Evolutionary conservation across 2,888 invertebrate genomes (phyloP), one percentile per base, ranked within the genome.

Genomic region (Melanostoma mellinum): DNA sequence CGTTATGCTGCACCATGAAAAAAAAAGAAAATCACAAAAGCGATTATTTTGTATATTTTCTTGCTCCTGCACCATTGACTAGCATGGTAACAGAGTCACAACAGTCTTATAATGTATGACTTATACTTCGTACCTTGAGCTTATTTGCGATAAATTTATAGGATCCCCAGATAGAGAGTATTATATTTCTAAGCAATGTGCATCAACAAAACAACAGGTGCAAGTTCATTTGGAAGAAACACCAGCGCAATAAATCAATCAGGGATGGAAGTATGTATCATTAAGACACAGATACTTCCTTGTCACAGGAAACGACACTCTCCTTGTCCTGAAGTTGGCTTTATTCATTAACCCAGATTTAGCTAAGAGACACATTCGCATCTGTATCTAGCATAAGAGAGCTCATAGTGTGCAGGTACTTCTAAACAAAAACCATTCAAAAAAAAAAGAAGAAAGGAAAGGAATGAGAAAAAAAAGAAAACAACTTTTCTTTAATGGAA

Each of bases 331-430:
- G 53, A 67, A 82, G 68, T 73, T 68, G 38, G 50, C 42, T 40
- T 36, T 46, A 77, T 82, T 82, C 82, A 78, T 82, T 78, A 82
- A 74, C 78, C 73, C 65, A 82, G 68, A 82, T 82, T 73, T 78
- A 44, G 63, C 72, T 58, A 53, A 73, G 78, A 73, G 78, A 67
- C 33, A 61, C 46, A 72, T 48, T 68, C 53, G 44, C 46, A 60
- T 38, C 35, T 73, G 61, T 82, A 32, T 72, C 50, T 35, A 53
- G 50, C 67, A 10, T 32, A 32, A 40, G 32, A 44, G 20, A 52
- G 8, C 69, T 48, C 20, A 58, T 40, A 58, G 32, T 40, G 40
- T 32, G 42, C 2, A 36, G n/a, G 36, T 32, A 48, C 68, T 69
- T 74, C 40, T 50, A 46, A 50, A 58, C 5, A 48, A 61, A 30